Base-by-base conservation (phyloP, 2,797 vertebrate genomes). In the Coilia nasus region DNA sequence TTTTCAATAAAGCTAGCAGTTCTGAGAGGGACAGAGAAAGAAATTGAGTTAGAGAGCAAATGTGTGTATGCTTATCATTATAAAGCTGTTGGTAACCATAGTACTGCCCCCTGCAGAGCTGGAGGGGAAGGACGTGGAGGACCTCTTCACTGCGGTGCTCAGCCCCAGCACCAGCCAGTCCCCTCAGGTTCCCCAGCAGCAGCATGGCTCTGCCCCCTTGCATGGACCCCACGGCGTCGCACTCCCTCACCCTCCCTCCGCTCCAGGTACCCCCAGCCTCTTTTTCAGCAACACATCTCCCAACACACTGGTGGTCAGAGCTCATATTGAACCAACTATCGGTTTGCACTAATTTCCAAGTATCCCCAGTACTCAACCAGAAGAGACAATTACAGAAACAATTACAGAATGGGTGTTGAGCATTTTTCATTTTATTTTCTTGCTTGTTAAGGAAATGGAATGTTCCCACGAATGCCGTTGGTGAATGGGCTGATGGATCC, bases 51-150 rank as follows among this genome's bases (percentile, higher is more conserved):
- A 5, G 25, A 28, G 17, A 59, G 64, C 23, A 12, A 28, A 28
- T 57, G 81, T 54, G 54, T 67, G 28, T 46, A 21, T 47, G n/a
- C 7, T 3, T 23, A n/a, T 23, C 1, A 31, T 67, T 67, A 67
- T 31, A 12, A 35, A 71, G 67, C 54, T 84, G 14, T 35, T 14
- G n/a, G 14, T 28, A 82, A 46, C 71, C n/a, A 86, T 85, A 64
- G 0, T 83, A 21, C 82, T 62, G 62, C 47, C 84, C 92, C 17
- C 93, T 93, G 56, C 93, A 99, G 98, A 99, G 90, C 96, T 99
- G 82, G 97, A 97, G 91, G 98, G 98, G 85, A 99, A 99, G 92
- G 98, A 99, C 90, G 98, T 99, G 31, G 98, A 99, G 90, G 98
- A 99, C 92, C 92, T 99, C 88, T 99, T 99, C 91, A 98, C 98